Evolutionary conservation across 2,113 vertebrate species (phyloP).

Genomic region (Mus pahari): DNA sequence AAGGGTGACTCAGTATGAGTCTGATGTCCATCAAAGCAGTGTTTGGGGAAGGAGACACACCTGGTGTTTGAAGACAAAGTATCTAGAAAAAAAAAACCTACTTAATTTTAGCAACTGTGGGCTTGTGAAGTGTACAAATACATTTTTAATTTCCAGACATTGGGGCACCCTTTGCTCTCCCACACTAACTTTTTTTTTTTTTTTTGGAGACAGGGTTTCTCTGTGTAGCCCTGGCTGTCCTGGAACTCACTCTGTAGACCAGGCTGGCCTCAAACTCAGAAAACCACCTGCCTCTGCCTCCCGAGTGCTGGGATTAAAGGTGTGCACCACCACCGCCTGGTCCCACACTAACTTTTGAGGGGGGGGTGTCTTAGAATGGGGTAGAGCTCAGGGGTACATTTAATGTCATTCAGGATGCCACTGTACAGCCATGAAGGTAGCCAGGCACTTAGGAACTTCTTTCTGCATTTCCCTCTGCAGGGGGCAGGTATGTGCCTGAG

Average conservation of each 20-base stretch:
- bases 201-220: too few relatives aligned
- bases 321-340: too few relatives aligned
- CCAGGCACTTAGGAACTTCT: neutral
- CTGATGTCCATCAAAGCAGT: neutral
- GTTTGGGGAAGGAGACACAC: neutral
- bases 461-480: accelerated
- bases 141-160: neutral
- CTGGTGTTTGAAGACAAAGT: neutral
- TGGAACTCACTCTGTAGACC: too few relatives aligned
- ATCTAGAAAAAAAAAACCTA: neutral
- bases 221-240: too few relatives aligned
- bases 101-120: neutral
- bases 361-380: neutral
- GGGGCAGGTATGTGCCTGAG: neutral
- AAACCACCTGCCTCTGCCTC: too few relatives aligned
- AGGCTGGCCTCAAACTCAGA: too few relatives aligned
- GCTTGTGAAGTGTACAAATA: neutral
- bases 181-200: too few relatives aligned
- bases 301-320: too few relatives aligned
- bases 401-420: too few relatives aligned
- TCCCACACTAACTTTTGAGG: too few relatives aligned
- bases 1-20: neutral
- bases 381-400: neutral
- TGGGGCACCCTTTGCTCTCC: neutral
- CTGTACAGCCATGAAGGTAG: neutral